These are phyloP conservation scores for Nansenia antarctica DNA, from an alignment of 2,113 vertebrate species.

Conservation along the genomic window DNA sequence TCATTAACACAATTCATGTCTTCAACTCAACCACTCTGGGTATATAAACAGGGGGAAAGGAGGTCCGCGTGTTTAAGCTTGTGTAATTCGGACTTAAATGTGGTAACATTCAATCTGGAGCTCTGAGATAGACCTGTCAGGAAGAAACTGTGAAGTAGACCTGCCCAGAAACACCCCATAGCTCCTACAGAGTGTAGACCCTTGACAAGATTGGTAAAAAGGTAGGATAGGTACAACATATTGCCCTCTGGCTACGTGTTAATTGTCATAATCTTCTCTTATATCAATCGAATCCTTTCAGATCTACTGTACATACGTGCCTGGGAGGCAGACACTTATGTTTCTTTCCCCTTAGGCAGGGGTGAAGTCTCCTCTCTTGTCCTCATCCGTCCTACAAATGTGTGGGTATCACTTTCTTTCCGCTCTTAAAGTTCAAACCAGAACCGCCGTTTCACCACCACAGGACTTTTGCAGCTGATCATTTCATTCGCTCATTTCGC, in stretches of 20 bases:
- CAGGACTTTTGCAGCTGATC: slow-evolving; percentile 6
- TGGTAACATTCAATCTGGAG: slow-evolving; percentile 36
- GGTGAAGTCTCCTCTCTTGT: neutral
- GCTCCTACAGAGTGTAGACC: too few relatives aligned
- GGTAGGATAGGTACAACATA: too few relatives aligned
- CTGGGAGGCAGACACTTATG: too few relatives aligned
- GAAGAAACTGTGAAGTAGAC: neutral
- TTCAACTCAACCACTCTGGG: slow-evolving; percentile 18
- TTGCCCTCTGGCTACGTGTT: too few relatives aligned
- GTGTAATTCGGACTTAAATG: slow-evolving; percentile 25
- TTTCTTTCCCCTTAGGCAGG: neutral
- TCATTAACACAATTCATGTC: slow-evolving; percentile 59
- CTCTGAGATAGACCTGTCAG: slow-evolving; percentile 21
- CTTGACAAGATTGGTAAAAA: neutral
- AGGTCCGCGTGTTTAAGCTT: slow-evolving; percentile 14
- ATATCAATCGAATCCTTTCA: neutral
- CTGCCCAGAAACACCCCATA: too few relatives aligned
- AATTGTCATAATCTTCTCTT: too few relatives aligned
- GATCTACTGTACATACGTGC: neutral
- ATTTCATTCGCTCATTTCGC: too few relatives aligned
- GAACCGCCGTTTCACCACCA: slow-evolving; percentile 23
- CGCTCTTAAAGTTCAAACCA: slow-evolving; percentile 19
- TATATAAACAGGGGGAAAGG: slow-evolving; percentile 40
- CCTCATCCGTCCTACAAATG: too few relatives aligned
- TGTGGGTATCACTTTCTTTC: too few relatives aligned